Base-by-base conservation (phyloP, 2,888 invertebrate species). In the Lepidochrysops patricia region DNA sequence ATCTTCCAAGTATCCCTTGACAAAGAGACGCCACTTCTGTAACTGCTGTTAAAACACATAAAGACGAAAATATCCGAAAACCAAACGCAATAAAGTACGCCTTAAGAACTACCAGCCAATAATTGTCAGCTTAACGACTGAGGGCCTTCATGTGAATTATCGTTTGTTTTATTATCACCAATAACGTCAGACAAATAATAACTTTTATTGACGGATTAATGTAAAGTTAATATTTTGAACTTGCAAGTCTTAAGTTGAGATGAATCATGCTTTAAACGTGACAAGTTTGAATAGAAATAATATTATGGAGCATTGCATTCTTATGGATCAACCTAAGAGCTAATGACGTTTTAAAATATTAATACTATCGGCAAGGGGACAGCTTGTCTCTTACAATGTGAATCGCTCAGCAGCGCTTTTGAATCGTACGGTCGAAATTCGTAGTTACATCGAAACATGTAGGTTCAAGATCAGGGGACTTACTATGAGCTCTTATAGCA, bases 1-100 rank as follows among this genome's bases (percentile, higher is more conserved):
- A 4, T 19, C 64, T 62, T 58, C 64, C 62, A 58, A 62, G 58
- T 52, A 52, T 15, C 26, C 27, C 52, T 43, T 43, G 43, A 65
- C 61, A 62, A 60, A 62, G 61, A 63, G 61, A 69, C 72, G 70
- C 67, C 64, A 58, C 66, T 64, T 64, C 67, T 68, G 61, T 67
- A 68, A 76, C 76, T 76, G 75, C 75, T 79, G 80, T 76, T 70
- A 77, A 81, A 82, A 82, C 80, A 81, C 77, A 81, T 81, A 76
- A 82, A 80, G 71, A 68, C 67, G 68, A 76, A 81, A 82, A 81
- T 81, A 72, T 23, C 70, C 75, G 71, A 69, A 76, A 75, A 73
- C 68, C 71, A 71, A 77, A 73, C 66, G 74, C 66, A 70, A 80
- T 84, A 83, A 84, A 83, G 78, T 79, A 77, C 70, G 70, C 68